Conservation (phyloP, 2,113 vertebrate genomes). For the Callipepla californica region DNA sequence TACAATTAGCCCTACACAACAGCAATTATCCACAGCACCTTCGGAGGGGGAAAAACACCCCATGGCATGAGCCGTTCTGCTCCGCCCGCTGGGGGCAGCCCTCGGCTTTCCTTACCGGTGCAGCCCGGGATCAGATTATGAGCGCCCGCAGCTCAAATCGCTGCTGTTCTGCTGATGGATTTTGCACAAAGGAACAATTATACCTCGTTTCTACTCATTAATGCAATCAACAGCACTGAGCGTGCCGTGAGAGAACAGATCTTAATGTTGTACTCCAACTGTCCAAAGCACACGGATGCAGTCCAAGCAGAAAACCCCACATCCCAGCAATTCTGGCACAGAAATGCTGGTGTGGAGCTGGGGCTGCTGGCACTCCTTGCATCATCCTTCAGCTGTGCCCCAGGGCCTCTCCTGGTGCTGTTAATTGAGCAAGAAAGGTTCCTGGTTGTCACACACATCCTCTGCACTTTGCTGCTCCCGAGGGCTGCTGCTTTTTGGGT, state of each 20-base stretch:
- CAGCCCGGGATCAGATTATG: not conserved
- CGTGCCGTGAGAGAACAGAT: not conserved
- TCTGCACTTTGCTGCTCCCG: rapidly evolving
- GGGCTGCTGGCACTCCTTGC: not conserved
- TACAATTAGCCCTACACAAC: not conserved
- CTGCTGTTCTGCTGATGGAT: not conserved
- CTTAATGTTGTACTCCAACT: not conserved
- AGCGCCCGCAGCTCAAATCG: not conserved
- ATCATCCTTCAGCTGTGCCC: not conserved
- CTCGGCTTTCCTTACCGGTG: rapidly evolving
- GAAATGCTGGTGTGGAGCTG: not conserved
- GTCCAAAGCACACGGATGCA: not conserved
- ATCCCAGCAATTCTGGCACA: not conserved
- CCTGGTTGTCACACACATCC: not conserved
- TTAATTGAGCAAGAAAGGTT: not conserved
- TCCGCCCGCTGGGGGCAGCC: not conserved
- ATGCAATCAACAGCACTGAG: rapidly evolving
- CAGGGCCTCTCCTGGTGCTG: rapidly evolving
- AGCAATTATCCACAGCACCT: not conserved
- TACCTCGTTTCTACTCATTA: not conserved
- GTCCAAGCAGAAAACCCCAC: not conserved
- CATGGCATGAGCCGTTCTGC: not conserved
- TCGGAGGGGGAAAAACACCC: not conserved
- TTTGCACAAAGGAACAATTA: constrained; percentile 41
- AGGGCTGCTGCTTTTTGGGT: not conserved